These are phyloP conservation scores for Serinus canaria DNA, from an alignment of 2,113 vertebrate genomes.

Conservation along the genomic window DNA sequence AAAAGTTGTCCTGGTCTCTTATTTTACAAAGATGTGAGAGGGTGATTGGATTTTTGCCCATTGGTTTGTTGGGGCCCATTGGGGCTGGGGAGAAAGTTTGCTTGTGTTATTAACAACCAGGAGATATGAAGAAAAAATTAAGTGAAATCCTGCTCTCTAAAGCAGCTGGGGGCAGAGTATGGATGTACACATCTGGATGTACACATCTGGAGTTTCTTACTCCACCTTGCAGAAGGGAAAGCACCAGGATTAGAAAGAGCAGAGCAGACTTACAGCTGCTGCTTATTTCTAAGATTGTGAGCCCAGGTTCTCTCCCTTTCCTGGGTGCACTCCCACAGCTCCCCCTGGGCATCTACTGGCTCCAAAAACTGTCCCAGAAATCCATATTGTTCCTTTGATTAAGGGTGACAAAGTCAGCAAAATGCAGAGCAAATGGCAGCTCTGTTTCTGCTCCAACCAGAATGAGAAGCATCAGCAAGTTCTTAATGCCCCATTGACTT, in stretches of 20 bases:
- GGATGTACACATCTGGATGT: not conserved
- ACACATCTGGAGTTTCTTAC: not conserved
- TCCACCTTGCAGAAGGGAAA: not conserved
- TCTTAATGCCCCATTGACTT: not conserved
- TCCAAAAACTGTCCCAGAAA: not conserved
- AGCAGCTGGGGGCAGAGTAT: not conserved
- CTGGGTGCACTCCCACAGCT: not conserved
- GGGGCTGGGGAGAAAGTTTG: fast-evolving
- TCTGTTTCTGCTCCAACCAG: not conserved
- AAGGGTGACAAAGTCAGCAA: not conserved
- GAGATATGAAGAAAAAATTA: not conserved
- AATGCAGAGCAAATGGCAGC: not conserved
- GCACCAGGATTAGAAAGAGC: not conserved
- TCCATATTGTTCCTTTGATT: not conserved
- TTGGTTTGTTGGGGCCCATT: not conserved
- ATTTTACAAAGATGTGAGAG: not conserved
- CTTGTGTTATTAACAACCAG: not conserved
- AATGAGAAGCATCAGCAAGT: constrained; percentile 13
- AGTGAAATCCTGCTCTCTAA: not conserved
- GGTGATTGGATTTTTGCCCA: not conserved
- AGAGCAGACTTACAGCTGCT: not conserved
- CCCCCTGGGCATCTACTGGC: not conserved
- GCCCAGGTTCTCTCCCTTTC: not conserved
- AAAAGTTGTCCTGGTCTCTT: not conserved
- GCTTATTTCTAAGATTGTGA: not conserved